Evolutionary conservation across 1,140 invertebrate genomes (phyloP), one percentile per base, ranked within the genome.

Genomic region (Philopotamus ludificatus): DNA sequence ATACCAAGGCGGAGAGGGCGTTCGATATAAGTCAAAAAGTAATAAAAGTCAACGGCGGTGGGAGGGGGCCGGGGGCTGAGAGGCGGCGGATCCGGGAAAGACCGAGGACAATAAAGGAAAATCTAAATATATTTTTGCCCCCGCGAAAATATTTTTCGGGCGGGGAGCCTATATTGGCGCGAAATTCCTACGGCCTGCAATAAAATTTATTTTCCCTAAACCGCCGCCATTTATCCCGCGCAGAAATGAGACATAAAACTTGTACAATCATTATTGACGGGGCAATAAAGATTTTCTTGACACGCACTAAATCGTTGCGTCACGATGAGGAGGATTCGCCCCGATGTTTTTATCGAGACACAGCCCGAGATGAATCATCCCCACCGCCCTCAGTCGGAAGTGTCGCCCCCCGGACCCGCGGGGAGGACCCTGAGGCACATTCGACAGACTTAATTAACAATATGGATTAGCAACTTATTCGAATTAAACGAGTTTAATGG

Each of bases 171-270:
- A n/a, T n/a, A n/a, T n/a, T 47, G 10, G 10, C 44, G 10, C 44
- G 15, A 47, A 47, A 47, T 47, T 47, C 15, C 44, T 20, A 20
- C 10, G 18, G 18, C 7, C 44, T 47, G 54, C 54, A 16, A 57
- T 57, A 57, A 57, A 57, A 34, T 57, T 57, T 16, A 34, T 16
- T 57, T 39, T 34, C 10, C 44, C 44, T 47, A 47, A 47, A 47
- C 44, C 28, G 16, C 54, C 54, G 54, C 54, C 28, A 20, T 53
- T 53, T 53, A 53, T 15, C 28, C 26, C 16, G 4, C 23, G 8
- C 12, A 28, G 28, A 20, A 57, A 57, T 57, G 21, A 57, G 54
- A 57, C 54, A 39, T 57, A 57, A 57, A 57, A 34, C 54, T 57
- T 34, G 23, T 28, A 28, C 54, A 20, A 57, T 57, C 22, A 34